Evolutionary conservation across 2,113 vertebrate genomes (phyloP).

Genomic region (Carlito syrichta): DNA sequence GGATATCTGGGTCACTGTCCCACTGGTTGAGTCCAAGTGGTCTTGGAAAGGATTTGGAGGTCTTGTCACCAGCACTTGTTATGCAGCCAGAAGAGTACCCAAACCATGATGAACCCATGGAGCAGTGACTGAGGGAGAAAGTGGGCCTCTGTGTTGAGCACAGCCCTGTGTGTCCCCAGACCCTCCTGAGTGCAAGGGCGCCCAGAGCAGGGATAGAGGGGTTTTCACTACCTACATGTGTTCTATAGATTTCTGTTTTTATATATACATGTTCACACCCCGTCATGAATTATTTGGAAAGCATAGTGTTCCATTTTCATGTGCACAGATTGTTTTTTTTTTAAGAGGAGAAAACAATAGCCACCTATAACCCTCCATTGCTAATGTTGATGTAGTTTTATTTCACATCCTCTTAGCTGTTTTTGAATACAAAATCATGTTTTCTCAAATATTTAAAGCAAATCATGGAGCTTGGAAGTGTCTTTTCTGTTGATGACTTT

Average conservation of each 20-base stretch:
- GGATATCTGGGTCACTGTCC: rapidly evolving
- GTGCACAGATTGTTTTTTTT: not conserved
- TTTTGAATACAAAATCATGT: not conserved
- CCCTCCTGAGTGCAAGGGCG: rapidly evolving
- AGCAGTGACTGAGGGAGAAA: rapidly evolving
- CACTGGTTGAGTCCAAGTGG: not conserved
- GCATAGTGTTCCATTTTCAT: not conserved
- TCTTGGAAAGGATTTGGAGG: not conserved
- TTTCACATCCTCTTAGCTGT: not conserved
- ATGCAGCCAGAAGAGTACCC: too few species aligned
- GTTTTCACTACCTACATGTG: rapidly evolving
- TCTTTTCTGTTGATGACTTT: not conserved
- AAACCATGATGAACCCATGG: rapidly evolving
- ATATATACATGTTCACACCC: rapidly evolving
- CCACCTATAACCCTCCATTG: too few species aligned
- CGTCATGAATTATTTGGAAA: not conserved
- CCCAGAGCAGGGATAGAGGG: rapidly evolving
- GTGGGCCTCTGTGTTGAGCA: rapidly evolving
- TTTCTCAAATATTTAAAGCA: not conserved
- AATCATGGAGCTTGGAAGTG: not conserved
- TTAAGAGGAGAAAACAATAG: not conserved
- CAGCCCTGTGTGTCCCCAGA: rapidly evolving
- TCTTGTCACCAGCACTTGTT: too few species aligned
- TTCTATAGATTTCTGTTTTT: rapidly evolving
- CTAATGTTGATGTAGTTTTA: too few species aligned